Base-by-base conservation (phyloP, 2,888 invertebrate genomes). In the Lissocephala sabroskyi region DNA sequence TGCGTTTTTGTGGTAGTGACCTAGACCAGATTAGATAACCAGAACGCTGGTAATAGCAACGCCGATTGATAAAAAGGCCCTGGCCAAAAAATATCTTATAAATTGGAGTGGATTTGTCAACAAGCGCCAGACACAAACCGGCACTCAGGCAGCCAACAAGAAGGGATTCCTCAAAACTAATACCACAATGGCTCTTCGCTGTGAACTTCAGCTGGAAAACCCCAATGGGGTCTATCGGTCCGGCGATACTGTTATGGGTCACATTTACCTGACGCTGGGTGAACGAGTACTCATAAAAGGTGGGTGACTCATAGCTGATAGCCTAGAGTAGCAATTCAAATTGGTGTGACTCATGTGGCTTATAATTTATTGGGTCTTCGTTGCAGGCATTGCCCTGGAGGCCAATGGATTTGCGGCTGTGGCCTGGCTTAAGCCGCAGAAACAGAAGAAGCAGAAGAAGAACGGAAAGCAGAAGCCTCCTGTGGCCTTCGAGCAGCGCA, bases 361-460 rank as follows among this genome's bases (percentile, higher is more conserved):
- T 9, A 28, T 11, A 26, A 30, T 19, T 41, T 37, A 39, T 44
- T 18, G 40, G 40, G 5, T 14, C 11, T 37, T 14, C 2, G 40
- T 46, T 44, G 1, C 14, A 82, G 82, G 74, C 6, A 55, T 82
- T 32, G 62, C 62, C 1, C 37, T 81, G 18, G 67, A 79, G 42
- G 62, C 81, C 11, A 63, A 68, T 36, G 82, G 82, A 0, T 82
- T 52, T 55, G 82, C 82, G 0, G 47, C 47, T 16, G 65, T 65
- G 3, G 62, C 75, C 46, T 82, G 82, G 82, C 46, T 65, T n/a
- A 62, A 66, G 36, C 51, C 65, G 0, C 50, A 45, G 36, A 62
- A 59, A 11, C 36, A 46, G 2, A 52, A 49, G 1, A 58, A 57
- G 11, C 45, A 59, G 9, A 53, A 54, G 1, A 5, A 46, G 1